Evolutionary conservation across 2,113 vertebrate species (phyloP).

Genomic region (Meriones unguiculatus): DNA sequence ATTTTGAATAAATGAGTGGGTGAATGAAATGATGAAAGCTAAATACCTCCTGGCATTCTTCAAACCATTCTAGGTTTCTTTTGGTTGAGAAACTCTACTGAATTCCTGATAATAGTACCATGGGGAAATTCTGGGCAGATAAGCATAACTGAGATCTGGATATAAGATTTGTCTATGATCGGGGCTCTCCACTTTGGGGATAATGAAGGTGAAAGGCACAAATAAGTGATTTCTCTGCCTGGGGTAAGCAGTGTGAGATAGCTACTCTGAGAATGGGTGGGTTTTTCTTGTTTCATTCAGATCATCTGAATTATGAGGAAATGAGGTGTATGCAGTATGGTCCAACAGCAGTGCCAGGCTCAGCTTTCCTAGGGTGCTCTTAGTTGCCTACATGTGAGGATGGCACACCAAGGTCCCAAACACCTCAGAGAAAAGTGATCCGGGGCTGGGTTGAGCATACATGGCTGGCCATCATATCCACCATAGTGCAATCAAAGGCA

Average conservation of each 20-base stretch:
- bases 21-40: background rate
- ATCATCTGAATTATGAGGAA: background rate
- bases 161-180: background rate
- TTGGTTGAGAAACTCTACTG: constrained; percentile 2
- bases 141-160: background rate
- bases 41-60: background rate
- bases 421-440: background rate
- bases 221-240: background rate
- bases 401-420: background rate
- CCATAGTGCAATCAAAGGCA: background rate
- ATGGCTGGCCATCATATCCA: fast-evolving
- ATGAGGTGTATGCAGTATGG: background rate
- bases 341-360: background rate
- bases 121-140: background rate
- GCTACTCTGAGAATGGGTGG: background rate
- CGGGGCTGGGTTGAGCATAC: background rate
- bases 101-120: background rate
- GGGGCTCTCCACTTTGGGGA: background rate
- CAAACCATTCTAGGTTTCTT: background rate
- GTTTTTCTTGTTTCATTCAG: background rate
- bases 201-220: background rate
- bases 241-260: background rate
- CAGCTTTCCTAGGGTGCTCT: background rate
- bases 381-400: background rate
- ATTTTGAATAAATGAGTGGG: background rate